These are phyloP conservation scores for Dendroctonus valens DNA, from an alignment of 1,140 invertebrate species.

Conservation along the genomic window DNA sequence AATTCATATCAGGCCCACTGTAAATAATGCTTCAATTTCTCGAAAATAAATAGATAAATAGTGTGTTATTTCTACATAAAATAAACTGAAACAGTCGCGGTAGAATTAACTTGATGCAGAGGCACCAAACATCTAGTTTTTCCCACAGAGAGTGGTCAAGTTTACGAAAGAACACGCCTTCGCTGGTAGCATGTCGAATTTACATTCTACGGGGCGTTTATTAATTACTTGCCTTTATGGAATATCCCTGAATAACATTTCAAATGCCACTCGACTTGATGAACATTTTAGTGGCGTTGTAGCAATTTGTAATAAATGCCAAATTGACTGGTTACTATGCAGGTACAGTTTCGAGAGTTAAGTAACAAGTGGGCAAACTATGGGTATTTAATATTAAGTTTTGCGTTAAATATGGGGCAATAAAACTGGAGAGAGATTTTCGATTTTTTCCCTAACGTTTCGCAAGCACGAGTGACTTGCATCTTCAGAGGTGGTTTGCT, in stretches of 20 bases:
- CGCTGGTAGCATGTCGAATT: constrained; percentile 10
- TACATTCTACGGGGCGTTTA: constrained; percentile 14
- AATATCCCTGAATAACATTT: neutral
- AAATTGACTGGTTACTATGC: no score
- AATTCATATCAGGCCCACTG: neutral
- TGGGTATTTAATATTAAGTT: no score
- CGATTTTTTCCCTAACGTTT: no score
- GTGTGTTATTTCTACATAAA: neutral
- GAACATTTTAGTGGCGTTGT: no score
- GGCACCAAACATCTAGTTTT: constrained; percentile 7
- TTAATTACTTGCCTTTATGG: constrained; percentile 6
- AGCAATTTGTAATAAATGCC: no score
- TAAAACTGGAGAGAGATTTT: no score
- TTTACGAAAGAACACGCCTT: constrained; percentile 24
- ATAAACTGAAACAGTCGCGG: neutral
- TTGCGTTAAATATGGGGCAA: no score
- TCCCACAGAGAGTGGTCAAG: constrained; percentile 21
- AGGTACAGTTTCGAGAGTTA: no score
- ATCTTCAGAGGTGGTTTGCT: no score
- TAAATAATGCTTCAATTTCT: neutral
- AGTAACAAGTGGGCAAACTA: no score
- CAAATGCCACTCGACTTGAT: no score
- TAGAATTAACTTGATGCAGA: constrained; percentile 5
- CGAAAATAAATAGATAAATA: neutral
- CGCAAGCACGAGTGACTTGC: no score